phyloP scores from a whole-genome alignment of 2,113 vertebrate species.

The Accipiter cooperii region DNA sequence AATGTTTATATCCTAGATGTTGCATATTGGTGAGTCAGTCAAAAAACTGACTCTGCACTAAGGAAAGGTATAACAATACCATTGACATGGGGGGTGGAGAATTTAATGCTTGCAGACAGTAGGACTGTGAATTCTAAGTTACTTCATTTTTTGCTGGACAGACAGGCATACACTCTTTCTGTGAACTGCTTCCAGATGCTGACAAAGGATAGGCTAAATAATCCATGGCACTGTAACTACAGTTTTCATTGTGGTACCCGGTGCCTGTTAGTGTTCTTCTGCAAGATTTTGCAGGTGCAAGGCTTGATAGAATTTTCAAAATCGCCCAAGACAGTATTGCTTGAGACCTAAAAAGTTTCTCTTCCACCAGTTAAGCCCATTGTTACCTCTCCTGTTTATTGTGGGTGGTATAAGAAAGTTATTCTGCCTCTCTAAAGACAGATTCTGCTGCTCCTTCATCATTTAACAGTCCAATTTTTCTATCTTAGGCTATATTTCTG shows the following conservation, averaged over 20 bases:
- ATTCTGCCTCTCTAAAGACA: not conserved
- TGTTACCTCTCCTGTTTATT: not conserved
- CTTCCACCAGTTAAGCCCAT: not conserved
- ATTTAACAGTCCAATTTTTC: not conserved
- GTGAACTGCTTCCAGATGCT: not conserved
- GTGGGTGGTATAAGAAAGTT: too few species aligned
- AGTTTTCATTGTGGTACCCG: not conserved
- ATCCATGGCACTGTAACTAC: too few species aligned
- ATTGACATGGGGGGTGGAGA: rapidly evolving
- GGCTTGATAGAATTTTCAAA: not conserved
- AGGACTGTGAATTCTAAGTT: not conserved
- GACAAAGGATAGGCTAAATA: not conserved
- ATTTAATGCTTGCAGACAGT: not conserved
- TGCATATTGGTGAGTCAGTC: not conserved
- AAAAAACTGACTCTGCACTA: not conserved
- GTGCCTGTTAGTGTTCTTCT: not conserved
- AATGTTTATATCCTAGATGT: not conserved
- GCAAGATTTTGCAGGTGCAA: not conserved
- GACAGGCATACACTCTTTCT: not conserved
- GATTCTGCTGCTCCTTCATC: not conserved
- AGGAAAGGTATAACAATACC: not conserved
- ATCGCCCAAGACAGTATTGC: not conserved
- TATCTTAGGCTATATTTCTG: not conserved
- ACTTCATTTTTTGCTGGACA: not conserved
- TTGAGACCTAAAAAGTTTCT: not conserved